phyloP scores from a whole-genome alignment of 2,797 vertebrate genomes.

The Bryconaethiops microstoma region DNA sequence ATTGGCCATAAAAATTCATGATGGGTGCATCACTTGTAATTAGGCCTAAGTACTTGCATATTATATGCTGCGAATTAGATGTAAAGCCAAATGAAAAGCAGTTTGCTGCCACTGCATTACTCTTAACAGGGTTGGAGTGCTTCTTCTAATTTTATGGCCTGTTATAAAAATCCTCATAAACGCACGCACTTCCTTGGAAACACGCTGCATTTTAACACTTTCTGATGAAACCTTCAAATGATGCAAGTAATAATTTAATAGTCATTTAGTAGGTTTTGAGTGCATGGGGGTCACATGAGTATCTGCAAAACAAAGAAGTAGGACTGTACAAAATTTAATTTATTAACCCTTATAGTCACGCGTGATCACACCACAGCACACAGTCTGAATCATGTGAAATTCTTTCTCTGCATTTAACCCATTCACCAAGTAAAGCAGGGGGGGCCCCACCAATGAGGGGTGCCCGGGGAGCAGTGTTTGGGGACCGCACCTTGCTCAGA shows the following conservation, averaged over 20 bases:
- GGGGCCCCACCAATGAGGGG: no score
- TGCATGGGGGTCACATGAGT: neutral
- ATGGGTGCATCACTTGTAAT: neutral
- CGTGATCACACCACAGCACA: no score
- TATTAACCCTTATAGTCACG: no score
- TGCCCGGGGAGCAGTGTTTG: no score
- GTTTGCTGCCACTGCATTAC: neutral
- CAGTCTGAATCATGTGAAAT: no score
- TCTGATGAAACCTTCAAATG: conserved; percentile 13
- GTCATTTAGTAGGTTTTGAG: neutral
- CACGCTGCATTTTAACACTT: neutral
- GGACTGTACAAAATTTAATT: no score
- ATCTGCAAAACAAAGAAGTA: neutral
- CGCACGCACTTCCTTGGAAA: conserved; percentile 1
- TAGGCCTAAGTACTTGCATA: neutral
- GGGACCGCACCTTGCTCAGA: no score
- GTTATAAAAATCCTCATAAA: conserved; percentile 19
- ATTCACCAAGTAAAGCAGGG: no score
- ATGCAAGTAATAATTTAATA: conserved; percentile 12
- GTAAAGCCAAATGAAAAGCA: neutral
- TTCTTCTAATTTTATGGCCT: conserved; percentile 9
- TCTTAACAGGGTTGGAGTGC: conserved; percentile 5
- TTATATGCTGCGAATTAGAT: neutral
- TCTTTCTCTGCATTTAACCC: no score
- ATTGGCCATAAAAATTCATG: no score